These are phyloP conservation scores for Eilema griseolum DNA, from an alignment of 2,888 invertebrate species.

Conservation along the genomic window DNA sequence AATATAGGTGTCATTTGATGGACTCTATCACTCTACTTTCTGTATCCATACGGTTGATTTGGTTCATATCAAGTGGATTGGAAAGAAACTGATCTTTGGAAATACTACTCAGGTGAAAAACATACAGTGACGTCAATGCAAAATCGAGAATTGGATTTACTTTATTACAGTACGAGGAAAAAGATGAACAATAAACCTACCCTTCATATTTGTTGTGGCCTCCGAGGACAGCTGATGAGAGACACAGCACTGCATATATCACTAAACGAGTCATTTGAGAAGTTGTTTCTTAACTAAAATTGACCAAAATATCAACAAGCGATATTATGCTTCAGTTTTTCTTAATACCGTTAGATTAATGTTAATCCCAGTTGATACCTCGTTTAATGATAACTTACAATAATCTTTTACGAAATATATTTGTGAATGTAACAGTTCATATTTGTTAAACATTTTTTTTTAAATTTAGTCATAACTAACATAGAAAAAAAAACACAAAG, in stretches of 20 bases:
- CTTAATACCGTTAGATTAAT: conserved; percentile 46
- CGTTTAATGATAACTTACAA: conserved; percentile 1
- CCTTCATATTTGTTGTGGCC: conserved; percentile 81
- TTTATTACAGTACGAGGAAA: too few relatives aligned
- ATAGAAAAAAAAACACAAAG: too few relatives aligned
- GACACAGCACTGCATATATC: conserved; percentile 60
- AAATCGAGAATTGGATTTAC: too few relatives aligned
- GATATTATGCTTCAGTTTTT: not conserved
- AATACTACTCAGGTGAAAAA: too few relatives aligned
- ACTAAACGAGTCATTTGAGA: conserved; percentile 65
- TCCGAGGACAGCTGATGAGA: conserved; percentile 61
- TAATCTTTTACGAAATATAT: not conserved
- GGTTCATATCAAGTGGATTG: not conserved
- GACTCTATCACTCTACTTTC: too few relatives aligned
- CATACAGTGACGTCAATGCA: too few relatives aligned
- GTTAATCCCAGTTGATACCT: conserved; percentile 39
- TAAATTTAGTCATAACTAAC: too few relatives aligned
- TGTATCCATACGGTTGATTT: too few relatives aligned
- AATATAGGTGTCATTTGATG: too few relatives aligned
- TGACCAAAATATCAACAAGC: not conserved
- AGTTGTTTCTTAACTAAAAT: conserved; percentile 25
- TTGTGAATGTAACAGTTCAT: too few relatives aligned
- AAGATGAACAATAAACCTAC: conserved; percentile 56
- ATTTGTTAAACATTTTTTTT: too few relatives aligned
- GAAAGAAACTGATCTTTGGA: too few relatives aligned